phyloP scores from a whole-genome alignment of 1,140 invertebrate genomes.

The Tenebrio molitor region DNA sequence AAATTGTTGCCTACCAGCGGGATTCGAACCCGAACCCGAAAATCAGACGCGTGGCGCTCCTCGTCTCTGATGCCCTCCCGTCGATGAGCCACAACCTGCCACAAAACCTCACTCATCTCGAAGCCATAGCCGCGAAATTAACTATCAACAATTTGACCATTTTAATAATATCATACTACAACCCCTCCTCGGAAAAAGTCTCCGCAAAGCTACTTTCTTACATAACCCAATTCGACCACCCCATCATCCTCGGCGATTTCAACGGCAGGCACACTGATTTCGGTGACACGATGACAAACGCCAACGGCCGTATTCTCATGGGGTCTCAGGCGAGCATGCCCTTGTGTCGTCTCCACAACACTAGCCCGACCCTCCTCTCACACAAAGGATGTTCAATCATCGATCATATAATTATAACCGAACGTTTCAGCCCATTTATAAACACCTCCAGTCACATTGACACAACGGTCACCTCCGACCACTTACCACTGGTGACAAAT shows the following conservation, averaged over 20 bases:
- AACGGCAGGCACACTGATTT: slow-evolving; percentile 2
- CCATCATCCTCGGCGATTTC: no score
- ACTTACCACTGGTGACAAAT: not conserved
- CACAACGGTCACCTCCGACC: not conserved
- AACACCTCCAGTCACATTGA: not conserved
- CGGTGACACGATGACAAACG: not conserved
- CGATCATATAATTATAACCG: not conserved
- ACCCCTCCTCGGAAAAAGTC: no score
- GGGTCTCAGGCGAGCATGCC: not conserved
- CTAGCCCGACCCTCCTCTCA: not conserved
- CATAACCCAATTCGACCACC: not conserved
- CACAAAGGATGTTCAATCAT: not conserved
- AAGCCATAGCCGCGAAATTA: not conserved
- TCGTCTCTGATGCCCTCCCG: not conserved
- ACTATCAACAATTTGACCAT: not conserved
- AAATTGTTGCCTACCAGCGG: not conserved
- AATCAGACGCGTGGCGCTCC: not conserved
- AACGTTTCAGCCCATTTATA: not conserved
- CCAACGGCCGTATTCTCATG: not conserved
- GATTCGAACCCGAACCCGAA: not conserved
- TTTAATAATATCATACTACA: not conserved
- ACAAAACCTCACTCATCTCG: not conserved
- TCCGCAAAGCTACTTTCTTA: not conserved
- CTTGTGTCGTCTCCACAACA: not conserved
- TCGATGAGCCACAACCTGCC: not conserved